Percentiles rank a stretch among this genome's conserved stretches.
Conservation (phyloP, 2,113 vertebrate species). For the Gyps fulvus region DNA sequence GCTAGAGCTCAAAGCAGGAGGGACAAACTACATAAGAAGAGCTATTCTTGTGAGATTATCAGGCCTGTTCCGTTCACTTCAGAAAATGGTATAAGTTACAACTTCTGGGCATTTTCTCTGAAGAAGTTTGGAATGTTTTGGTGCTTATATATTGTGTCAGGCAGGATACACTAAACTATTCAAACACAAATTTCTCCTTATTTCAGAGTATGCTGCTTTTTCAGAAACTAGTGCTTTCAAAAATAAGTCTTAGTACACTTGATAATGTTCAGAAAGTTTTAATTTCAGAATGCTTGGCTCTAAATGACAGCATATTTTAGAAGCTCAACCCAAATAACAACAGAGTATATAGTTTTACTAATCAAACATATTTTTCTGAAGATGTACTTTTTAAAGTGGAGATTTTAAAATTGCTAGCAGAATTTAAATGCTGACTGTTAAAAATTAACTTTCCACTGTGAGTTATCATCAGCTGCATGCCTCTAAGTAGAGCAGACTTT, state of each 20-base stretch:
- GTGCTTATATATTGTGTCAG: background rate
- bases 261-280: background rate
- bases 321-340: background rate
- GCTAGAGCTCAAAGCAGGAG: background rate
- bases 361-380: background rate
- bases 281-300: background rate
- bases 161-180: background rate
- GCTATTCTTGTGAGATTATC: background rate
- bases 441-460: background rate
- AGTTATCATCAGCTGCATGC: background rate
- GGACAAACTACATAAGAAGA: background rate
- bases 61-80: background rate
- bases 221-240: background rate
- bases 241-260: background rate
- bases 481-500: constrained; percentile 9
- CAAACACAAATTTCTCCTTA: background rate
- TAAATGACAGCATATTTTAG: background rate
- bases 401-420: background rate
- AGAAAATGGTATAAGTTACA: background rate
- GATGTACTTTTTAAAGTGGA: background rate
- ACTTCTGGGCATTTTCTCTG: background rate
- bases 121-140: background rate
- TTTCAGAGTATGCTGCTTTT: background rate
- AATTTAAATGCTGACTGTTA: background rate
- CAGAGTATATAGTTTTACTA: background rate